Conservation (phyloP, 2,113 vertebrate species). For the Macaca fascicularis region T2T-MFA8v1.1 NC_088375.1:228226001-228226500, state of each 20-base stretch:
- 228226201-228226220: background rate
- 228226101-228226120: no score
- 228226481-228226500: background rate
- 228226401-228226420: fast-evolving
- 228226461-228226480: background rate
- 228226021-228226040: no score
- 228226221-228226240: background rate
- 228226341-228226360: constrained; percentile 49
- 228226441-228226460: fast-evolving
- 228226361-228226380: background rate
- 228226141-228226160: no score
- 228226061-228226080: no score
- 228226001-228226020: no score
- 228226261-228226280: background rate
- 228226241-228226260: fast-evolving
- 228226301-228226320: background rate
- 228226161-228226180: background rate
- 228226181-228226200: background rate
- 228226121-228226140: no score
- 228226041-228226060: no score
- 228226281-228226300: background rate
- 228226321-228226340: background rate
- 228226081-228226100: no score
- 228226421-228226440: background rate
- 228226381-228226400: background rate